Conservation (phyloP, 2,888 invertebrate species). For the Drosophila antonietae region DNA sequence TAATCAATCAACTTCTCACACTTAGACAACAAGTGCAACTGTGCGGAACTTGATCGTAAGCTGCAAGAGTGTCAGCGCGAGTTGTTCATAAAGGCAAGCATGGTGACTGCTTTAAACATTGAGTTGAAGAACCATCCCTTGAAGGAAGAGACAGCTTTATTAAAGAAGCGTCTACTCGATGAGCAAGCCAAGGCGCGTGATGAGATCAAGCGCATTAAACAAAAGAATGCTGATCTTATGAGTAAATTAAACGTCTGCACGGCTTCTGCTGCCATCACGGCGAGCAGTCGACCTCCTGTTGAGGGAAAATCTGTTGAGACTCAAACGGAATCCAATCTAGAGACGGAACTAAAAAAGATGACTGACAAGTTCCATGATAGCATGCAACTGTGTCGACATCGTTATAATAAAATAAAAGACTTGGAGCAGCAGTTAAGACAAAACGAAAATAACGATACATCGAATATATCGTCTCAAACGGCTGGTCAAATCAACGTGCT, state of each 20-base stretch:
- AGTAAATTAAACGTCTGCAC: slow-evolving; percentile 35
- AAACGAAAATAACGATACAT: slow-evolving; percentile 57
- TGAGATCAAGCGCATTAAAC: slow-evolving; percentile 77
- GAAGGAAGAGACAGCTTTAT: slow-evolving; percentile 75
- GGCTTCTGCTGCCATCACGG: slow-evolving; percentile 19
- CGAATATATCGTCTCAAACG: slow-evolving; percentile 55
- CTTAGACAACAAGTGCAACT: slow-evolving; percentile 73
- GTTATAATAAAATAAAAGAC: slow-evolving; percentile 68
- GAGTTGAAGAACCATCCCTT: slow-evolving; percentile 81
- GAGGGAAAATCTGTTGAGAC: slow-evolving; percentile 33
- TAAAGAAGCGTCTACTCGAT: slow-evolving; percentile 77
- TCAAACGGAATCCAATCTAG: slow-evolving; percentile 71
- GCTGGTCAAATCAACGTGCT: slow-evolving; percentile 58
- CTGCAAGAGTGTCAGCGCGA: slow-evolving; percentile 74
- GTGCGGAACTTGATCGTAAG: slow-evolving; percentile 73
- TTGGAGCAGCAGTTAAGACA: slow-evolving; percentile 66
- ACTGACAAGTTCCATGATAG: slow-evolving; percentile 75
- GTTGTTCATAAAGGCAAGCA: slow-evolving; percentile 77
- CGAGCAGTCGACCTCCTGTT: neutral
- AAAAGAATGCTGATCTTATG: slow-evolving; percentile 59
- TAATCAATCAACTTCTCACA: neutral
- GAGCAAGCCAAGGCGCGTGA: slow-evolving; percentile 72
- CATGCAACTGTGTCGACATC: slow-evolving; percentile 72
- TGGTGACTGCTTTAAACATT: slow-evolving; percentile 77
- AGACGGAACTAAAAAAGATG: slow-evolving; percentile 54